phyloP scores from a whole-genome alignment of 2,797 vertebrate species.

The Halcyon chelicuti region DNA sequence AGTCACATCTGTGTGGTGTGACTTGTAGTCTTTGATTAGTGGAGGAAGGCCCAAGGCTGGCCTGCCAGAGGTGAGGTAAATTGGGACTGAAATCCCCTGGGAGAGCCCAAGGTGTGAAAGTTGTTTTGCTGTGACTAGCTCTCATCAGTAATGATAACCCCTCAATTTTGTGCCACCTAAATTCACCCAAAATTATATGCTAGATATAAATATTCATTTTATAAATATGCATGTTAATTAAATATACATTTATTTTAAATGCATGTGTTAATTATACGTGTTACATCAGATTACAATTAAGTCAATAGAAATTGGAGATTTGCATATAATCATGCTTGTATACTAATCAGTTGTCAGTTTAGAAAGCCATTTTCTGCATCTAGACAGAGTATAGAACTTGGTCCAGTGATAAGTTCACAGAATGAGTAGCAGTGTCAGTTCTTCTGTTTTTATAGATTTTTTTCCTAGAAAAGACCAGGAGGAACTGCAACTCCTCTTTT shows the following conservation, averaged over 20 bases:
- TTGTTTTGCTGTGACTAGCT: slow-evolving; percentile 65
- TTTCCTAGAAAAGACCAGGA: background rate
- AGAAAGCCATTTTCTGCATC: slow-evolving; percentile 71
- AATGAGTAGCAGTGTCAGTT: background rate
- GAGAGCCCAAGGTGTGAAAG: slow-evolving; percentile 61
- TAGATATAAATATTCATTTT: slow-evolving; percentile 87
- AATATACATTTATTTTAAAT: slow-evolving; percentile 89
- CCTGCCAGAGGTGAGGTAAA: slow-evolving; percentile 56
- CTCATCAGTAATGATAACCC: slow-evolving; percentile 70
- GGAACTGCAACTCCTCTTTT: background rate
- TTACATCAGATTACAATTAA: slow-evolving; percentile 87
- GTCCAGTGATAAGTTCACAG: slow-evolving; percentile 17
- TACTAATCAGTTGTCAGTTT: slow-evolving; percentile 86
- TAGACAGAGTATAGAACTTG: slow-evolving; percentile 2
- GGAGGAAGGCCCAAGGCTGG: slow-evolving; percentile 48
- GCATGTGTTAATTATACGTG: slow-evolving; percentile 85
- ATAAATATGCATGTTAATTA: slow-evolving; percentile 89
- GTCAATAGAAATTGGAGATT: slow-evolving; percentile 86
- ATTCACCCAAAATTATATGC: slow-evolving; percentile 75
- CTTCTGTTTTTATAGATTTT: slow-evolving; percentile 9
- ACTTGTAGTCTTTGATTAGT: slow-evolving; percentile 22
- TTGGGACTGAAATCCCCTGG: slow-evolving; percentile 52
- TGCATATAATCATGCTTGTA: slow-evolving; percentile 87
- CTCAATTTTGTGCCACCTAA: slow-evolving; percentile 74
- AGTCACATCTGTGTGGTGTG: background rate